Base-by-base conservation (phyloP, 2,113 vertebrate species). In the Cavia aperea region DNA sequence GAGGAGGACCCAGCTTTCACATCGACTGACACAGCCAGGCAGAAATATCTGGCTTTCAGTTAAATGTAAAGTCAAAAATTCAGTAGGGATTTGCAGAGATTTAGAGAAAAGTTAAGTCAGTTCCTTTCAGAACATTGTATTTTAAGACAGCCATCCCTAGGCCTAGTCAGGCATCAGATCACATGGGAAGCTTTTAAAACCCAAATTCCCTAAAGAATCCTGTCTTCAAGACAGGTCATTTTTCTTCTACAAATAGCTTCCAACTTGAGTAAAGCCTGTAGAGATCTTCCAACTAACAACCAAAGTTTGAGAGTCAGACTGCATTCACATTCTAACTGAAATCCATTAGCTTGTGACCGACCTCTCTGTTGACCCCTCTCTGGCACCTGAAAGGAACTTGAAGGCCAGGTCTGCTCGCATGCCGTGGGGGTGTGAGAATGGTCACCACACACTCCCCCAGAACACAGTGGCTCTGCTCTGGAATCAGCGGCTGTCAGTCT, bases 211-310 rank as follows among this genome's bases (percentile, higher is more conserved):
- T 65, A 79, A 4, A 79, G 31, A 95, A 84, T 36, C 9, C 31
- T 36, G 1, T 46, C 75, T 90, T 89, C n/a, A 87, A 77, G 65
- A 18, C 19, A 7, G 4, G 46, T 31, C 66, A 18, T 24, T 63
- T 84, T 85, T 43, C 51, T 54, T 79, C 56, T 84, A 46, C 65
- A 85, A 66, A 72, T 46, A 83, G 49, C 77, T 90, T 23, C 39
- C 63, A 81, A 83, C 31, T 7, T 82, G 5, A 46, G 66, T 10
- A 68, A 88, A 90, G 26, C 19, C 49, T 63, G 23, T 63, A 39
- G 62, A 91, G 56, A 79, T 85, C 81, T 92, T 68, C 83, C 81
- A 92, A 90, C 58, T 62, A 78, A 92, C 51, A 65, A 81, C 24
- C 68, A 54, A 21, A 13, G 56, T 73, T 19, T 73, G 75, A 92